A percentile compares a stretch with the other conserved stretches of the same genome.
Evolutionary conservation across 2,888 invertebrate genomes (phyloP).

Genomic region (Ophion ventricosus): DNA sequence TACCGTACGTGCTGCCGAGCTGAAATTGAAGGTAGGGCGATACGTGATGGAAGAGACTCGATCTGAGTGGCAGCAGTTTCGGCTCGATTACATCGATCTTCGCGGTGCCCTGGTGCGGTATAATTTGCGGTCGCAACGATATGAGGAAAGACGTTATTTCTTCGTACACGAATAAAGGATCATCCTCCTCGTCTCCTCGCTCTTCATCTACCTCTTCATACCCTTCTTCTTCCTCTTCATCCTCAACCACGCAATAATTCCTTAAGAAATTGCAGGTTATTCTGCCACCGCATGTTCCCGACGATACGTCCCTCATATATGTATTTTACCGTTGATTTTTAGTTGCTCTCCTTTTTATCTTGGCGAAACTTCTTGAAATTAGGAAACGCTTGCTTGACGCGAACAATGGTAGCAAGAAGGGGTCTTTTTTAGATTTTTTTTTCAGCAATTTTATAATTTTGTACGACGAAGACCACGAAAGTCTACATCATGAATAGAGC

Average conservation of each 20-base stretch:
- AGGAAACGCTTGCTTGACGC: slow-evolving; percentile 35
- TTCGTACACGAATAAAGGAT: slow-evolving; percentile 74
- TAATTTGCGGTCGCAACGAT: slow-evolving; percentile 70
- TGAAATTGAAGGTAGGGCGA: slow-evolving; percentile 94
- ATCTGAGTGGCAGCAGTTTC: slow-evolving; percentile 78
- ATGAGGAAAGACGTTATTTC: slow-evolving; percentile 73
- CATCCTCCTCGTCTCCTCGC: slow-evolving; percentile 70
- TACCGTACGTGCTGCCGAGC: slow-evolving; percentile 85
- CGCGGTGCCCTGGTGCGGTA: slow-evolving; percentile 61
- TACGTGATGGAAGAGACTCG: slow-evolving; percentile 88
- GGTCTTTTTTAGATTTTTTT: slow-evolving; percentile 22
- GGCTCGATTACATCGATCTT: slow-evolving; percentile 66
- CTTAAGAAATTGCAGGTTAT: slow-evolving; percentile 62
- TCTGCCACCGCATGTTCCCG: slow-evolving; percentile 62
- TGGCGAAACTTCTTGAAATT: slow-evolving; percentile 34
- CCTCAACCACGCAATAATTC: slow-evolving; percentile 53
- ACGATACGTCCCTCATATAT: slow-evolving; percentile 59
- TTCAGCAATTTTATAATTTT: slow-evolving; percentile 34
- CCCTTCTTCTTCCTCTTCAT: slow-evolving; percentile 20
- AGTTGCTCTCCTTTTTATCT: slow-evolving; percentile 8
- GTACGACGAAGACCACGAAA: slow-evolving; percentile 10
- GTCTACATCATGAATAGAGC: slow-evolving; percentile 43
- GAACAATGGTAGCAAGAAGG: slow-evolving; percentile 23
- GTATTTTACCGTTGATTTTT: slow-evolving; percentile 14
- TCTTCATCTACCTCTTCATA: slow-evolving; percentile 22